Conservation (phyloP, 2,113 vertebrate species). For the Pseudopipra pipra region DNA sequence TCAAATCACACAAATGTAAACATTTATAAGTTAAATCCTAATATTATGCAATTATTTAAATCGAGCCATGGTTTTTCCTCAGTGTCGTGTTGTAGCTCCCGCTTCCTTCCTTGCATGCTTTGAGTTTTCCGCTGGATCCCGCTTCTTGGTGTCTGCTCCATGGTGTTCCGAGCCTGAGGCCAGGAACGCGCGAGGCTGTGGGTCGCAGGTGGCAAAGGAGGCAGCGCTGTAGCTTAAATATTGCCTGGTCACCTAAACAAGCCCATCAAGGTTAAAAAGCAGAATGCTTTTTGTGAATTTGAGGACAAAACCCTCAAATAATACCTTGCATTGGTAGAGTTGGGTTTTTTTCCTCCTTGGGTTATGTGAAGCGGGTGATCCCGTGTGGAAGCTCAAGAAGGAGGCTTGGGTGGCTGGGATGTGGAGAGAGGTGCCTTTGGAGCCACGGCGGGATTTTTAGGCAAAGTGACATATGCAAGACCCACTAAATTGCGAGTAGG, state of each 20-base stretch:
- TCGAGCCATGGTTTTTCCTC: not conserved
- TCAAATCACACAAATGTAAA: slow-evolving; percentile 55
- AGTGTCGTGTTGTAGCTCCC: not conserved
- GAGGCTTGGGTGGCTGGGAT: not conserved
- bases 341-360: accelerated
- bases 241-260: not conserved
- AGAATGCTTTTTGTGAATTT: accelerated
- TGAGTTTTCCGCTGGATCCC: not conserved
- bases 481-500: accelerated
- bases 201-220: not conserved
- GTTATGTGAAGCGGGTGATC: not conserved
- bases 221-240: not conserved
- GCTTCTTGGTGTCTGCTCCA: not conserved
- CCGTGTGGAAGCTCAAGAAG: not conserved
- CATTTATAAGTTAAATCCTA: slow-evolving; percentile 56
- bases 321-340: accelerated
- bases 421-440: not conserved
- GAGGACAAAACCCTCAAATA: not conserved
- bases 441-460: not conserved
- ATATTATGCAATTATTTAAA: slow-evolving; percentile 65
- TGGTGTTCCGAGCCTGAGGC: not conserved
- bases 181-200: accelerated
- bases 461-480: not conserved
- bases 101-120: not conserved
- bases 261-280: not conserved